A percentile compares a stretch with the other conserved stretches of the same genome.
These are phyloP conservation scores for Sesamia nonagrioides DNA, from an alignment of 1,140 invertebrate genomes.

Conservation along the genomic window DNA sequence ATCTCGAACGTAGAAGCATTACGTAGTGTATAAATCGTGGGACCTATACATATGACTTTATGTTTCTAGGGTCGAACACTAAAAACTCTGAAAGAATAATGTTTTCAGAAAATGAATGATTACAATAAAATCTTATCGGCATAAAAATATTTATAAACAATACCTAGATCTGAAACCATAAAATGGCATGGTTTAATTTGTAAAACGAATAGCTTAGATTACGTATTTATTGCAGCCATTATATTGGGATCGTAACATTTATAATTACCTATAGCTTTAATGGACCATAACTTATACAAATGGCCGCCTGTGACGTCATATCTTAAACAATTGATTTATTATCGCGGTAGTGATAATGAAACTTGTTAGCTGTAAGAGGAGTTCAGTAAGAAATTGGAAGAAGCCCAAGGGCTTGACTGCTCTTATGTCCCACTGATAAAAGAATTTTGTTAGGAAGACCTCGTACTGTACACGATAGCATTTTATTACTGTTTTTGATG, in stretches of 20 bases:
- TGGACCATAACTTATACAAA: constrained; percentile 29
- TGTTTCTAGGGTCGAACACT: too few species aligned
- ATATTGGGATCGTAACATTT: constrained; percentile 32
- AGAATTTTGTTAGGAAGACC: too few species aligned
- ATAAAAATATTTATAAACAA: constrained; percentile 10
- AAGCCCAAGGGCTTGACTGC: too few species aligned
- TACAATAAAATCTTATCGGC: neutral
- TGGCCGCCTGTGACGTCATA: constrained; percentile 8
- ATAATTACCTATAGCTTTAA: constrained; percentile 32
- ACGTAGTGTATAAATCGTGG: too few species aligned
- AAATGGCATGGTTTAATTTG: constrained; percentile 26
- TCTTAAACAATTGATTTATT: constrained; percentile 13
- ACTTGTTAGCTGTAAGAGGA: neutral
- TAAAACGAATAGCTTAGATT: constrained; percentile 21
- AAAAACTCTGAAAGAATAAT: neutral
- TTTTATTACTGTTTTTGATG: too few species aligned
- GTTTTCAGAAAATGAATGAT: neutral
- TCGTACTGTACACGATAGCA: too few species aligned
- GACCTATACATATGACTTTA: too few species aligned
- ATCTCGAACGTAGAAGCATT: too few species aligned
- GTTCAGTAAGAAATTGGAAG: too few species aligned
- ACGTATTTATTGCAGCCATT: constrained; percentile 33
- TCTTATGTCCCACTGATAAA: too few species aligned
- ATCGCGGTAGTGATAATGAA: neutral
- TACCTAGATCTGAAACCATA: constrained; percentile 4